Percentiles rank a stretch among this genome's conserved stretches.
Evolutionary conservation across 2,113 vertebrate genomes (phyloP).

Genomic region (Mastomys natalensis): DNA sequence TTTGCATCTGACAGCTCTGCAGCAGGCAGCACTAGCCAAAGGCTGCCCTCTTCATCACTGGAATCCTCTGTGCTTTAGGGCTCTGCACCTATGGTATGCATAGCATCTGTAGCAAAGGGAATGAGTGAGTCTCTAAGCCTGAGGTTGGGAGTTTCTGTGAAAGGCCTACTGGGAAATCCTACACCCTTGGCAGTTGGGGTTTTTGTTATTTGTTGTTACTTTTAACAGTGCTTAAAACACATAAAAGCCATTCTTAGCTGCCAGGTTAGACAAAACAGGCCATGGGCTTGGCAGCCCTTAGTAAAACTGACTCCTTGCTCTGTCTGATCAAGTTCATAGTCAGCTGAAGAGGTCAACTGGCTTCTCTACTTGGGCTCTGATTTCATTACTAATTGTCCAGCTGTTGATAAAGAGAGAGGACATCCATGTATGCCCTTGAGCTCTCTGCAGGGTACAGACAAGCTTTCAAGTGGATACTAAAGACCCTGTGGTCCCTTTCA

Average conservation of each 20-base stretch:
- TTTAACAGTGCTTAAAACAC: neutral
- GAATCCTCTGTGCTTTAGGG: neutral
- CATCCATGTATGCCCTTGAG: neutral
- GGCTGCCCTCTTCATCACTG: neutral
- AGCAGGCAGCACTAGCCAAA: neutral
- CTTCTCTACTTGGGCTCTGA: neutral
- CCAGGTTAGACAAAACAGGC: neutral
- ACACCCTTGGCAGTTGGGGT: neutral
- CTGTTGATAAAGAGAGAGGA: neutral
- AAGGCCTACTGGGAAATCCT: neutral
- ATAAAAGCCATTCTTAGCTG: neutral
- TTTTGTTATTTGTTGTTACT: conserved; percentile 9
- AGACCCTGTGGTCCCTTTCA: neutral
- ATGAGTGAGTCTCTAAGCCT: neutral
- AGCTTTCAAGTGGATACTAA: neutral
- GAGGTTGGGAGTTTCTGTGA: neutral
- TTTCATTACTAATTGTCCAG: neutral
- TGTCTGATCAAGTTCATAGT: neutral
- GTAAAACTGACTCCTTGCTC: neutral
- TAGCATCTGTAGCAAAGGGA: neutral
- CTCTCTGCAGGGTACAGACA: too few species aligned
- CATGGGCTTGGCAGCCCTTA: rapidly evolving
- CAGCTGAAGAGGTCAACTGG: neutral
- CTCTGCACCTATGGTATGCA: too few species aligned
- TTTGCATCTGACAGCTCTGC: neutral